Conservation (phyloP, 2,888 invertebrate species). For the Parapristionchus giblindavisi region DNA sequence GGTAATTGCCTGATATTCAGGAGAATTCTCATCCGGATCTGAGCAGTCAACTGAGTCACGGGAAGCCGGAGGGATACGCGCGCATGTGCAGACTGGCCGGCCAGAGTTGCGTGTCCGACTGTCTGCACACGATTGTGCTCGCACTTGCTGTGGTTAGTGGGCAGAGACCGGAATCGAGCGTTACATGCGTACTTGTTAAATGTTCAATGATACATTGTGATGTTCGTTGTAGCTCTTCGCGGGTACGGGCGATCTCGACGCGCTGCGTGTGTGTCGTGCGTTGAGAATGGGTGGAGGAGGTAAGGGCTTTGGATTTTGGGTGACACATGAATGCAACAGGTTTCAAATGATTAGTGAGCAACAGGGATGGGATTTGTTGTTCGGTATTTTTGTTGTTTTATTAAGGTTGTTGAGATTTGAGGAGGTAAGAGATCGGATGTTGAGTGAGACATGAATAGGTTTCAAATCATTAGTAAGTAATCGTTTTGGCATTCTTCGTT, state of each 20-base stretch:
- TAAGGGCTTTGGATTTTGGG: slow-evolving; percentile 1
- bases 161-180: background rate
- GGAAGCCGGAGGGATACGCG: slow-evolving; percentile 19
- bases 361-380: too few species aligned
- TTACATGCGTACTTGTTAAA: background rate
- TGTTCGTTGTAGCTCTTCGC: slow-evolving; percentile 79
- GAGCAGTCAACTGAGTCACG: too few species aligned
- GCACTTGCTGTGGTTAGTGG: slow-evolving; percentile 37
- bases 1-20: too few species aligned
- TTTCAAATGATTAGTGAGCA: too few species aligned
- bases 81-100: slow-evolving; percentile 32
- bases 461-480: too few species aligned
- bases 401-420: too few species aligned
- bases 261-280: slow-evolving; percentile 84
- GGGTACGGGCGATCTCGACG: slow-evolving; percentile 87
- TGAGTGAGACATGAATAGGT: too few species aligned
- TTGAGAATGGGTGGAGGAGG: slow-evolving; percentile 74
- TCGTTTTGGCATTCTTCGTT: too few species aligned
- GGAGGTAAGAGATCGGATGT: too few species aligned
- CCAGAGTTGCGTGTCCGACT: slow-evolving; percentile 28
- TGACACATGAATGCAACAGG: too few species aligned
- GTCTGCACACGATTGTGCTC: slow-evolving; percentile 30
- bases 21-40: too few species aligned
- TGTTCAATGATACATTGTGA: background rate
- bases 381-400: too few species aligned